Percentiles rank a stretch among this genome's conserved stretches.
phyloP scores from a whole-genome alignment of 2,797 vertebrate genomes.

The Erethizon dorsatum region DNA sequence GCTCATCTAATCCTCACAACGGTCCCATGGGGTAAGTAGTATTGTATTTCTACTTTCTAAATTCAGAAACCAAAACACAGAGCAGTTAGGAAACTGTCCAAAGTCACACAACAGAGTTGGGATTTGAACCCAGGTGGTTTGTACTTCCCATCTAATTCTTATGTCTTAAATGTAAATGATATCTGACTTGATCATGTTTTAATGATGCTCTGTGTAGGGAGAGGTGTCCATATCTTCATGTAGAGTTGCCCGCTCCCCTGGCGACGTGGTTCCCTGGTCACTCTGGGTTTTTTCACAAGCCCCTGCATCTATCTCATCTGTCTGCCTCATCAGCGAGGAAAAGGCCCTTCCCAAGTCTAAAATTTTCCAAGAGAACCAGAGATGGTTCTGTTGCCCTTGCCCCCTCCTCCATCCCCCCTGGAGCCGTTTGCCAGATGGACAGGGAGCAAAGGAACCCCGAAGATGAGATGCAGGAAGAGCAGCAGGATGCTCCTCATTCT shows the following conservation, averaged over 20 bases:
- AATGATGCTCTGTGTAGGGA: too few species aligned
- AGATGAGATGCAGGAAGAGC: neutral
- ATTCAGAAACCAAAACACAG: slow-evolving; percentile 3
- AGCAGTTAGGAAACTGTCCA: neutral
- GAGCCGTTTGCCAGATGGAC: neutral
- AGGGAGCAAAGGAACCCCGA: neutral
- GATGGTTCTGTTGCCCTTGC: too few species aligned
- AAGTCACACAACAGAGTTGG: neutral
- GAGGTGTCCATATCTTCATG: too few species aligned
- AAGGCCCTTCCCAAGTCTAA: neutral
- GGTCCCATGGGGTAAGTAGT: neutral
- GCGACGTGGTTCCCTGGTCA: neutral
- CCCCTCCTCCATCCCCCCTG: neutral
- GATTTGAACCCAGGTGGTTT: neutral
- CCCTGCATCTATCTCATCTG: neutral
- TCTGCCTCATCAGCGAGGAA: neutral
- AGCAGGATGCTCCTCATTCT: neutral
- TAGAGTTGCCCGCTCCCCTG: neutral
- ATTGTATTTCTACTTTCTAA: neutral
- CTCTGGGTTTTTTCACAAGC: neutral
- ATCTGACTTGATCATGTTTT: neutral
- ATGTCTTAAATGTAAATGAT: neutral
- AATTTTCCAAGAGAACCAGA: neutral
- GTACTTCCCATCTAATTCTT: neutral
- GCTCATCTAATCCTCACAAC: neutral